Percentiles rank a stretch among this genome's conserved stretches.
Conservation (phyloP, 2,113 vertebrate genomes). For the Ameiurus melas region DNA sequence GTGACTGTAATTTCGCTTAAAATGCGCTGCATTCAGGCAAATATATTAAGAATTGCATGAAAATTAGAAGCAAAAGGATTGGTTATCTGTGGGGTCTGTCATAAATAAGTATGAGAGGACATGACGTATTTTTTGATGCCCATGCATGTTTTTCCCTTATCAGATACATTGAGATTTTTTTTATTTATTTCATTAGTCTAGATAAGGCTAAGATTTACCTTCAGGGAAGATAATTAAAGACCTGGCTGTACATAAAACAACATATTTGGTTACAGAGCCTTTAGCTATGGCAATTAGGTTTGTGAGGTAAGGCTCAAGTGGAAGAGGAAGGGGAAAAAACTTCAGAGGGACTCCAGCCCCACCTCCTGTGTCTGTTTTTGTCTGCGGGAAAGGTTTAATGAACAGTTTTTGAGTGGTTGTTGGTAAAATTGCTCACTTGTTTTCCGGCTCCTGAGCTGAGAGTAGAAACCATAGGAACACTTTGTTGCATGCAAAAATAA, state of each 20-base stretch:
- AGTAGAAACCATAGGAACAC: not conserved
- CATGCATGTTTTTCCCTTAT: constrained; percentile 39
- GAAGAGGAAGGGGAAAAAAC: constrained; percentile 35
- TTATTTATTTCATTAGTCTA: constrained; percentile 57
- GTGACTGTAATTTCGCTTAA: not conserved
- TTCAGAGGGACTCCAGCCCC: constrained; percentile 37
- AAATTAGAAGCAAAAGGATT: not conserved
- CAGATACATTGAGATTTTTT: constrained; percentile 49
- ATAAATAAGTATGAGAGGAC: constrained; percentile 36
- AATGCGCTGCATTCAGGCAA: not conserved
- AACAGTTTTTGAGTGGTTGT: constrained; percentile 39
- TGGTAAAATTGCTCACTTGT: constrained; percentile 36
- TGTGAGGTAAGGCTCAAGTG: constrained; percentile 48
- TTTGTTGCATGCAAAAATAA: constrained; percentile 18
- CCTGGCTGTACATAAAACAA: constrained; percentile 57
- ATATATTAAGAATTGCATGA: not conserved
- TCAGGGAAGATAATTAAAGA: constrained; percentile 61
- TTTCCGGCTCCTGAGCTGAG: constrained; percentile 25
- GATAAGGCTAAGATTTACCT: constrained; percentile 56
- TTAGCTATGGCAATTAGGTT: constrained; percentile 54
- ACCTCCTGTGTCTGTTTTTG: constrained; percentile 33
- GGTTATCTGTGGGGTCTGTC: not conserved
- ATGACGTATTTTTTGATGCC: not conserved
- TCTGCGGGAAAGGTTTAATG: constrained; percentile 53
- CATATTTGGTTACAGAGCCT: constrained; percentile 57